Evolutionary conservation across 2,113 vertebrate species (phyloP).

Genomic region (Pholis gunnellus): DNA sequence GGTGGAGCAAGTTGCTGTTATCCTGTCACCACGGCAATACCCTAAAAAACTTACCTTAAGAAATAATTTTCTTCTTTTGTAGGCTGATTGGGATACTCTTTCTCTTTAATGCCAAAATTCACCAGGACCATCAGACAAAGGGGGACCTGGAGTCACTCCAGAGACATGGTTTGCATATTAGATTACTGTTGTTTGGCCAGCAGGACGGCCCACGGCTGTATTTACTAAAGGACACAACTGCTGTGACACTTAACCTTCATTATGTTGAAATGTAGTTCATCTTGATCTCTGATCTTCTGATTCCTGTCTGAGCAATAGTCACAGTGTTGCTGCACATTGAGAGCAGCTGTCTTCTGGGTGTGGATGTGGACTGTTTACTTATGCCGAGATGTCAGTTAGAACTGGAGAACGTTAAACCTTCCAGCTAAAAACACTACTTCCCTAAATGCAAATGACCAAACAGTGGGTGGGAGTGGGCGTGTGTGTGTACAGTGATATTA

Average conservation of each 20-base stretch:
- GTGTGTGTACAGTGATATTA: not conserved
- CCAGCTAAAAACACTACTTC: conserved; percentile 49
- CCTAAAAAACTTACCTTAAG: no score
- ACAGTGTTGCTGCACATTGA: not conserved
- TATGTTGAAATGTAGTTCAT: not conserved
- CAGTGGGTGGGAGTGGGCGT: not conserved
- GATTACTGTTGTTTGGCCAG: not conserved
- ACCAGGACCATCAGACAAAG: not conserved
- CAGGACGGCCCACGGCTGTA: not conserved
- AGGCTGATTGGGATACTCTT: not conserved
- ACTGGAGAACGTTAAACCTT: conserved; percentile 45
- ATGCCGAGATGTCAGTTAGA: conserved; percentile 44
- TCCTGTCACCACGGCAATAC: not conserved
- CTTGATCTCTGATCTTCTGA: conserved; percentile 16
- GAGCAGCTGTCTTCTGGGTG: conserved; percentile 43
- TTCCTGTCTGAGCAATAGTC: not conserved
- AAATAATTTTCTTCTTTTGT: not conserved
- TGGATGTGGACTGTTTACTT: conserved; percentile 46
- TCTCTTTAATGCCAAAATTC: not conserved
- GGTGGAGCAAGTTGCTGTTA: not conserved
- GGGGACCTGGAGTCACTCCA: not conserved
- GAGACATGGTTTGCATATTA: not conserved
- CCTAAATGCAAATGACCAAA: conserved; percentile 48
- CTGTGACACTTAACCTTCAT: conserved; percentile 7
- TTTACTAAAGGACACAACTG: not conserved